Evolutionary conservation across 2,888 invertebrate species (phyloP).

Genomic region (Nymphalis urticae): DNA sequence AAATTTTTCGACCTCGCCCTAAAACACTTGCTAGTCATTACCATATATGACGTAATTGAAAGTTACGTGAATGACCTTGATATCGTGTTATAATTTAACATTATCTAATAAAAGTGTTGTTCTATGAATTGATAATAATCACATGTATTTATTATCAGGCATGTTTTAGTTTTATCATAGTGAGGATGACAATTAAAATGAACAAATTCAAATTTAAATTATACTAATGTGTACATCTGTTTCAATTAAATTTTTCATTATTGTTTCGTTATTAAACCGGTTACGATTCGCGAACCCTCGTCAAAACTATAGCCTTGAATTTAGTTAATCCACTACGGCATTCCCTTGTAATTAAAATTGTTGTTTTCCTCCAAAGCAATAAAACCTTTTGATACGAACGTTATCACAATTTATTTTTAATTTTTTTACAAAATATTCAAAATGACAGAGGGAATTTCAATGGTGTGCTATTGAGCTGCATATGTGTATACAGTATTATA

Average conservation of each 20-base stretch:
- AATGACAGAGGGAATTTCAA: neutral
- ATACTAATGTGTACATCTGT: neutral
- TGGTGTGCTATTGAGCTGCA: no score
- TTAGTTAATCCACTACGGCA: neutral
- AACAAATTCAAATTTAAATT: neutral
- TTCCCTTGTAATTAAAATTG: constrained; percentile 6
- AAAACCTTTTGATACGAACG: neutral
- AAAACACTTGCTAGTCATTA: constrained; percentile 14
- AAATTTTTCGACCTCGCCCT: constrained; percentile 19
- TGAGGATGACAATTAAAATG: neutral
- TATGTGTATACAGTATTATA: no score
- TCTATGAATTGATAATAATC: constrained; percentile 5
- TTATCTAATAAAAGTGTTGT: constrained; percentile 1
- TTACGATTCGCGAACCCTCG: neutral
- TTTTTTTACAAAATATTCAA: neutral
- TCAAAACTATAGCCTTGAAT: constrained; percentile 7
- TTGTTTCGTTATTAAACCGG: constrained; percentile 1
- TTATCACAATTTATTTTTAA: neutral
- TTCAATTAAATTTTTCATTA: neutral
- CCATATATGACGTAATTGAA: constrained; percentile 21
- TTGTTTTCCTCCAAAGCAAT: neutral
- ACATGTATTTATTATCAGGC: neutral
- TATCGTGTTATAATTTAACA: neutral
- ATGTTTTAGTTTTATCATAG: neutral
- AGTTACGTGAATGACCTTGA: constrained; percentile 18